Evolutionary conservation across 2,797 vertebrate genomes (phyloP), one percentile per base, ranked within the genome.

Genomic region (Cetoscarus ocellatus): DNA sequence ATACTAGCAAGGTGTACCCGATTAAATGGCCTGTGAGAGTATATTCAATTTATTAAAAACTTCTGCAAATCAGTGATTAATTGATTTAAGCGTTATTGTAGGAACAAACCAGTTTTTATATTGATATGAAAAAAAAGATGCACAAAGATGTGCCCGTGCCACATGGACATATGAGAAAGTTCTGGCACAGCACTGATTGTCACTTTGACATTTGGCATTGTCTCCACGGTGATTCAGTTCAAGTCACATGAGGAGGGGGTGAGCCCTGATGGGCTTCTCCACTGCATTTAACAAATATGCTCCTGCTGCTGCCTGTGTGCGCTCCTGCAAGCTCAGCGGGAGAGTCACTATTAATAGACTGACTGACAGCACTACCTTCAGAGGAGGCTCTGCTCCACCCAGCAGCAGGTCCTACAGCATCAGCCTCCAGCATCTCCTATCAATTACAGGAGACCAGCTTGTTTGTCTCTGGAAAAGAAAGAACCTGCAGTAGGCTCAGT

Each of bases 291-390:
- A 67, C 85, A 79, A 69, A 80, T 60, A 80, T 18, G 67, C 71
- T 52, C 72, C 57, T 47, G 53, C 68, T 79, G 72, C 64, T 77
- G 56, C 70, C 72, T 79, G 56, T 67, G 72, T 65, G 67, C 27
- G 19, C 71, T 70, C 49, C 77, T 80, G 71, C 67, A 70, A 44
- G 59, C 84, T 82, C 78, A 85, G 85, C 78, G 80, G 74, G 77
- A 79, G 63, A 67, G 75, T 13, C 55, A 14, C 89, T 93, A 93
- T 88, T 88, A 83, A 92, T 93, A 92, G 79, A 72, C 27, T 3
- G 54, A 51, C 58, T 45, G 68, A 42, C 51, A 61, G 64, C 73
- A 65, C 70, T 65, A 49, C 71, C 72, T 75, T 75, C 57, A 68
- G 52, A 65, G 51, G 57, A 77, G 67, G 63, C 69, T 58, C 35